phyloP scores from a whole-genome alignment of 1,140 invertebrate species.

The Cydia pomonella region DNA sequence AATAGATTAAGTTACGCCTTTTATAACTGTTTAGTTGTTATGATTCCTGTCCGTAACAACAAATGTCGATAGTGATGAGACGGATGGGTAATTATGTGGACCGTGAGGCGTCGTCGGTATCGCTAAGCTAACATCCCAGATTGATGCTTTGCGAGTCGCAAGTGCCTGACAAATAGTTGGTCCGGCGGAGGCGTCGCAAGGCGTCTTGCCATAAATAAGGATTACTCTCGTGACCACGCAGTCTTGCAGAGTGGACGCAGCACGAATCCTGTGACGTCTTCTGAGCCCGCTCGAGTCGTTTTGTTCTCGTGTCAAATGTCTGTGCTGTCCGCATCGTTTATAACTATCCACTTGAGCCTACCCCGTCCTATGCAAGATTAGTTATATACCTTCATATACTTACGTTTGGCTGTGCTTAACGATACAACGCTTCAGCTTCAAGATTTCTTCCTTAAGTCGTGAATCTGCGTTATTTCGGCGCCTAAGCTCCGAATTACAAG shows the following conservation, averaged over 20 bases:
- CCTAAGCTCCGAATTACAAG: slow-evolving; percentile 73
- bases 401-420: background rate
- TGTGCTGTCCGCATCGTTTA: slow-evolving; percentile 47
- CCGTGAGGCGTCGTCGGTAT: slow-evolving; percentile 43
- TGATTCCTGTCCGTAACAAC: background rate
- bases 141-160: slow-evolving; percentile 63
- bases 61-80: background rate
- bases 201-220: slow-evolving; percentile 78
- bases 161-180: slow-evolving; percentile 73
- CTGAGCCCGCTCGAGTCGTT: slow-evolving; percentile 41
- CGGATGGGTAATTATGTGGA: slow-evolving; percentile 11
- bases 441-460: slow-evolving; percentile 48
- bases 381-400: background rate
- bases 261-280: slow-evolving; percentile 58
- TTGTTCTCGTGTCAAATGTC: slow-evolving; percentile 53
- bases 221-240: slow-evolving; percentile 70
- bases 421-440: slow-evolving; percentile 34
- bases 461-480: slow-evolving; percentile 76
- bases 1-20: slow-evolving; percentile 49
- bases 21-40: slow-evolving; percentile 20
- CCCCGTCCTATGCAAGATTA: slow-evolving; percentile 1
- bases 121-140: slow-evolving; percentile 60
- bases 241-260: slow-evolving; percentile 66
- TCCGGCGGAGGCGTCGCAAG: slow-evolving; percentile 66
- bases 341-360: slow-evolving; percentile 40